Base-by-base conservation (phyloP, 2,888 invertebrate genomes). In the Galerucella nymphaeae region DNA sequence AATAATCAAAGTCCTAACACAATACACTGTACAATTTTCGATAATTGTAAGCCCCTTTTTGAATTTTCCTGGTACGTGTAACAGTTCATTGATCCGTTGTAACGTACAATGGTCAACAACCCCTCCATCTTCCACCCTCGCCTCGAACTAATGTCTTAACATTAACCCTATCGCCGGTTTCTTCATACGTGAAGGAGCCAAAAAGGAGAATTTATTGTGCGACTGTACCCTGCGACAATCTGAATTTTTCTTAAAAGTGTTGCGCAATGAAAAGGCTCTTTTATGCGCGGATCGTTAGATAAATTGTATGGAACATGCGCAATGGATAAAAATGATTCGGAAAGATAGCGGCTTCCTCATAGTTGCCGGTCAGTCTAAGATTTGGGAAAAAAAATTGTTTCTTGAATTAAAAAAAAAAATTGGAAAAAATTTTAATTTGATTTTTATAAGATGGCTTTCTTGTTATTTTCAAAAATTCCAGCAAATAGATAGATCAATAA, bases 201-300 rank as follows among this genome's bases (percentile, higher is more conserved):
- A 66, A 76, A 78, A 73, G 69, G 63, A 48, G 65, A 80, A 84
- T 83, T 85, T 82, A 85, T 86, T 83, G 81, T 79, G 74, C 76
- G 81, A 82, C 85, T 85, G 85, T 85, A 85, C 85, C 81, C 83
- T 86, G 86, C 86, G 85, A 86, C 85, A 85, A 83, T 83, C 83
- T 84, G 85, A 84, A 86, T 86, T 86, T 86, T 86, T 86, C 86
- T 86, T 85, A 79, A 85, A 85, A 85, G 61, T 83, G 82, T 84
- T 86, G 86, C 86, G 86, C 86, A 83, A 80, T 83, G 84, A 83
- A 84, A 83, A 83, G 83, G 82, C 82, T 82, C 81, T 80, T 78
- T 82, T 80, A 79, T 84, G 86, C 86, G 85, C 86, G 83, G 86
- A 86, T 86, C 86, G 86, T 86, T 86, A 86, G 83, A 80, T 82